Conservation (phyloP, 2,797 vertebrate genomes). For the Alauda arvensis region DNA sequence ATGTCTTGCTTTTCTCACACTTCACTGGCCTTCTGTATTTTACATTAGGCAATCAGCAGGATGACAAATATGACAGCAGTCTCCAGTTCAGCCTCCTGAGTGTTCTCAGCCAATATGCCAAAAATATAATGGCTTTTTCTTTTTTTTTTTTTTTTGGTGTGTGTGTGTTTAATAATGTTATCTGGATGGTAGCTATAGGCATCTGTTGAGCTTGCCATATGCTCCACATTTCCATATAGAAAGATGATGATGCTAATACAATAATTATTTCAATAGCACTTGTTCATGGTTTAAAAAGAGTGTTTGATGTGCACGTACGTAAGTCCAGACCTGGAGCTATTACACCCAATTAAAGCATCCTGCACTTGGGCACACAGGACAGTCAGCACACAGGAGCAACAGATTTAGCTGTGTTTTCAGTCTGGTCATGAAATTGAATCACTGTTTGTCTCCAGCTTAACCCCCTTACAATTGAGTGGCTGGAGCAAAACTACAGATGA, state of each 20-base stretch:
- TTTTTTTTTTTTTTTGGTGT: not conserved
- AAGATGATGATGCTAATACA: constrained; percentile 41
- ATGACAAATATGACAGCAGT: constrained; percentile 11
- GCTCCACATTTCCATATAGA: constrained; percentile 9
- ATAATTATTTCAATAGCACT: constrained; percentile 39
- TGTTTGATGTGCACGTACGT: not conserved
- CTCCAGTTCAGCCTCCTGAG: constrained; percentile 24
- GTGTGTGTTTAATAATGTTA: not conserved
- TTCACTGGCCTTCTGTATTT: not conserved
- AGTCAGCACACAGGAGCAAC: not conserved
- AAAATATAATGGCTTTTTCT: constrained; percentile 35
- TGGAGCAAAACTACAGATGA: constrained; percentile 28
- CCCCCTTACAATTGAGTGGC: constrained; percentile 1
- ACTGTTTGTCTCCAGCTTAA: constrained; percentile 19
- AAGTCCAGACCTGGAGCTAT: constrained; percentile 16
- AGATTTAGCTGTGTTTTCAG: constrained; percentile 32
- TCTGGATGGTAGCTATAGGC: constrained; percentile 1
- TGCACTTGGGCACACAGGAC: not conserved
- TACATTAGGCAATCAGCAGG: constrained; percentile 25
- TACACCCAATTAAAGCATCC: constrained; percentile 30
- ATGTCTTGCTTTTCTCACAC: not conserved
- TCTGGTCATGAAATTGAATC: not conserved
- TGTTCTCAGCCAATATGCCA: not conserved
- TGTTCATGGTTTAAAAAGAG: constrained; percentile 16
- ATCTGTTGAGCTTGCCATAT: constrained; percentile 30